Evolutionary conservation across 2,797 vertebrate genomes (phyloP), one percentile per base, ranked within the genome.

Genomic region (Aotus griseimembra): DNA sequence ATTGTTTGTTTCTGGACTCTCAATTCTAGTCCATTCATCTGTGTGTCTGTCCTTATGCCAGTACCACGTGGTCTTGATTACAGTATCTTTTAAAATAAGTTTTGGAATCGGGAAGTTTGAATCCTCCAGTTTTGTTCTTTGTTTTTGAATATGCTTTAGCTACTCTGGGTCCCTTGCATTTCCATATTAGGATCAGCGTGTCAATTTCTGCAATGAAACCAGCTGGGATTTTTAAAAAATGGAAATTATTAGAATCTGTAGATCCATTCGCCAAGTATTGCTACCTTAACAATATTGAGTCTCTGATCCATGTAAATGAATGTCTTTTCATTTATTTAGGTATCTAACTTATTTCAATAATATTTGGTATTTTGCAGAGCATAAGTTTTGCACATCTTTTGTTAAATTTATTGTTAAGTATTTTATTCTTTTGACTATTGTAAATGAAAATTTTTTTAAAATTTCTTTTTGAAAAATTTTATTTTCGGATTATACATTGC

Each of bases 381-480:
- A 46, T n/a, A 93, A 50, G 7, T 84, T 82, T 90, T 83, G 7
- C 7, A 57, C 2, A 46, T 81, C 26, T 79, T 86, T 90, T 70
- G 30, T 92, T 96, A 86, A 94, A 80, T 89, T 90, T 96, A 58
- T 93, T 94, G 36, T 39, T 81, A 83, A 88, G 7, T 75, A 70
- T 52, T 89, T 96, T 75, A 90, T 93, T 93, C 41, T 96, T 96
- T 80, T 76, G 17, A 26, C 72, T 75, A 55, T 70, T 81, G 0
- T 46, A 93, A 93, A 26, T 76, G 7, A 33, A 33, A 84, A 30
- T 41, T 86, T 0, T 87, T 67, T 50, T 0, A 4, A 67, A 64
- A 33, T 64, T 33, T 64, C 30, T n/a, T 33, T 50, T 79, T 50
- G 1, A 64, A 64, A 64, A 67, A 82, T 94, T 93, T 97, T 79